Evolutionary conservation across 2,797 vertebrate genomes (phyloP).

Genomic region (Pangasius sanitwongsei): DNA sequence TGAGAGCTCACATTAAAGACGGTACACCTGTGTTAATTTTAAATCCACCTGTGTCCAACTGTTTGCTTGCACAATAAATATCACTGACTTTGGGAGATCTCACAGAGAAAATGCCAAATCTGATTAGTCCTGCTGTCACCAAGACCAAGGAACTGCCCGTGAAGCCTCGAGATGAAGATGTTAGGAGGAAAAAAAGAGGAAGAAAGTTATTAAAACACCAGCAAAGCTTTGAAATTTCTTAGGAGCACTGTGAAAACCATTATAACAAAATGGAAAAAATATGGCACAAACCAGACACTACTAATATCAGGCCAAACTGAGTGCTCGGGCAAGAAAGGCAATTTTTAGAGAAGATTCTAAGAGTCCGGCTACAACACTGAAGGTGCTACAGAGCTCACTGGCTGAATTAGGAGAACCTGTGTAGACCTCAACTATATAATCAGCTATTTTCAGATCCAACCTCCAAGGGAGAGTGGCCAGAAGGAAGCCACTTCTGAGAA

Average conservation of each 20-base stretch:
- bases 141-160: neutral
- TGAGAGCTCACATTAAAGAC: neutral
- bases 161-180: neutral
- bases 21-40: conserved; percentile 3
- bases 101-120: conserved; percentile 3
- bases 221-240: neutral
- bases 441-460: neutral
- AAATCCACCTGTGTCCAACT: neutral
- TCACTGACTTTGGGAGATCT: neutral
- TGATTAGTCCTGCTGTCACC: neutral
- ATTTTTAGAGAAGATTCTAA: neutral
- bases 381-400: neutral
- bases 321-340: neutral
- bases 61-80: neutral
- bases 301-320: neutral
- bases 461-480: neutral
- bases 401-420: neutral
- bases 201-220: neutral
- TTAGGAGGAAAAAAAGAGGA: neutral
- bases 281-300: neutral
- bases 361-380: neutral
- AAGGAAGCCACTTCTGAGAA: neutral
- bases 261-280: neutral
- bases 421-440: neutral
- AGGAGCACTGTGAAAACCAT: neutral